Conservation (phyloP, 2,888 invertebrate genomes). For the Trilocha varians region DNA sequence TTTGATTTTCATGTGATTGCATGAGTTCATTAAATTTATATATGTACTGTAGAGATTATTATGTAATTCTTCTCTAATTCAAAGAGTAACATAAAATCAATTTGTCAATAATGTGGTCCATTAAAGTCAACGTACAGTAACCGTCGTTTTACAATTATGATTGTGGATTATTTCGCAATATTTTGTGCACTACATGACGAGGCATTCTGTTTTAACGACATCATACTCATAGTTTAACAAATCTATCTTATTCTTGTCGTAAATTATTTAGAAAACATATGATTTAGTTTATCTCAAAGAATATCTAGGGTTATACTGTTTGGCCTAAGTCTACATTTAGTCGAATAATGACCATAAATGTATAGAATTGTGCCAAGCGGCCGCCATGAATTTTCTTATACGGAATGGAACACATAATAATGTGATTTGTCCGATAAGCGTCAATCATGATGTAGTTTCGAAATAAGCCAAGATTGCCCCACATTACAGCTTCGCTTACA, state of each 20-base stretch:
- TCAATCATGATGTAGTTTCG: conserved; percentile 49
- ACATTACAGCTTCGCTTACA: conserved; percentile 61
- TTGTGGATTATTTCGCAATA: neutral
- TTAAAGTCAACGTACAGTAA: neutral
- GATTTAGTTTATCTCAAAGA: conserved; percentile 1
- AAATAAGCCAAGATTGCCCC: conserved; percentile 57
- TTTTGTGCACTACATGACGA: neutral
- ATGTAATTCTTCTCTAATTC: neutral
- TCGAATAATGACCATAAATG: neutral
- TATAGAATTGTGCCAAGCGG: neutral
- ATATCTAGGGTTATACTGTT: conserved; percentile 1
- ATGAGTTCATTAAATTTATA: conserved; percentile 15
- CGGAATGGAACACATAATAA: conserved; percentile 22
- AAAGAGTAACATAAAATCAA: neutral
- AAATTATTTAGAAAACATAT: neutral
- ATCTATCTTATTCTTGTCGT: neutral
- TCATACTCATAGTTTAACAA: neutral
- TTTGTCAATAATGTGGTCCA: neutral
- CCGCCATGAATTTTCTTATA: conserved; percentile 1
- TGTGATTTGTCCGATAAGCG: conserved; percentile 40
- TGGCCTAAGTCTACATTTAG: neutral
- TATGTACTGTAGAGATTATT: conserved; percentile 13
- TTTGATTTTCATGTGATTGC: conserved; percentile 16
- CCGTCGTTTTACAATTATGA: neutral
- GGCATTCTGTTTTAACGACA: neutral